Percentiles rank a stretch among this genome's conserved stretches.
Evolutionary conservation across 2,888 invertebrate species (phyloP).

Genomic region (Sarcophaga subvicina): DNA sequence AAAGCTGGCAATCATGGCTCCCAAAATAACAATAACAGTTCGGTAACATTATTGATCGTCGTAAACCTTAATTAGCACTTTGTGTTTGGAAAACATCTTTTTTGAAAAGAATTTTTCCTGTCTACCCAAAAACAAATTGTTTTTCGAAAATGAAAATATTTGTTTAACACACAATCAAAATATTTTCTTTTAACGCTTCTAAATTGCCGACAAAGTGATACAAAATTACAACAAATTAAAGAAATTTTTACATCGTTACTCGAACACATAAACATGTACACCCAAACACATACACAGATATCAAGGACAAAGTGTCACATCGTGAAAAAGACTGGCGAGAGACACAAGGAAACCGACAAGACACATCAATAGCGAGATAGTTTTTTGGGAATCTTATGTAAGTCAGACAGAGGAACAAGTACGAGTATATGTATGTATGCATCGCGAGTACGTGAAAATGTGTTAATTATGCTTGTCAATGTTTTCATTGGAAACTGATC

Average conservation of each 20-base stretch:
- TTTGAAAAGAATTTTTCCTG: background rate
- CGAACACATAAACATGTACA: constrained; percentile 3
- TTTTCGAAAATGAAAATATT: constrained; percentile 45
- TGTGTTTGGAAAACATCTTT: constrained; percentile 38
- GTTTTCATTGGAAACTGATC: constrained; percentile 72
- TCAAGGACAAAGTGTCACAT: constrained; percentile 71
- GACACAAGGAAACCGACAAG: background rate
- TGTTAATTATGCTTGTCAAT: constrained; percentile 72
- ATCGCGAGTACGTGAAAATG: constrained; percentile 65
- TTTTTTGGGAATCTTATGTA: background rate
- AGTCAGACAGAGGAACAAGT: background rate
- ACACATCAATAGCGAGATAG: background rate
- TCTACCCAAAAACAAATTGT: constrained; percentile 40
- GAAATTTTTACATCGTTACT: background rate
- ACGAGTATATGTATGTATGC: background rate
- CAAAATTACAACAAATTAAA: constrained; percentile 53
- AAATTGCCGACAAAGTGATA: constrained; percentile 68
- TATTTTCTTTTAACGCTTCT: constrained; percentile 70
- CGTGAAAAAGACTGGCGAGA: constrained; percentile 1
- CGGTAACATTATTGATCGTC: constrained; percentile 25
- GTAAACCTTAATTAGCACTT: constrained; percentile 69
- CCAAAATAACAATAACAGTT: background rate
- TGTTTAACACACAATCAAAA: constrained; percentile 61
- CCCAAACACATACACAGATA: constrained; percentile 25
- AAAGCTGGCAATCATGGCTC: too few species aligned